Conservation (phyloP, 2,797 vertebrate genomes). For the Leptodactylus fallax region DNA sequence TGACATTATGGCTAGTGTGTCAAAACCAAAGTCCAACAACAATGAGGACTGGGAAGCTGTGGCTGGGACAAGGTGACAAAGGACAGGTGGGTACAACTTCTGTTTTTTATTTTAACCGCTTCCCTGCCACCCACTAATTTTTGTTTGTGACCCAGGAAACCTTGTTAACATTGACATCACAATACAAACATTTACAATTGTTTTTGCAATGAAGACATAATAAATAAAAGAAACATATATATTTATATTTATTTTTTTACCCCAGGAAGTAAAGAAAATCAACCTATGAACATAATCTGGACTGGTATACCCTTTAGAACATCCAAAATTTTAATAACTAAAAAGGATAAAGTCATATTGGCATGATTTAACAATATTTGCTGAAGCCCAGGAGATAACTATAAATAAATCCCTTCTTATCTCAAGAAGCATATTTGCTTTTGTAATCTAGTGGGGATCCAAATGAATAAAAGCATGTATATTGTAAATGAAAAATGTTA, state of each 20-base stretch:
- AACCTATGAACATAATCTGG: not conserved
- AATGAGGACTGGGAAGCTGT: too few relatives aligned
- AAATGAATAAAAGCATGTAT: constrained; percentile 8
- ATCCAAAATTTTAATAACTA: not conserved
- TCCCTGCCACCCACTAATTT: too few relatives aligned
- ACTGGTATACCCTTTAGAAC: not conserved
- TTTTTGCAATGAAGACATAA: too few relatives aligned
- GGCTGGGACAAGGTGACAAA: too few relatives aligned
- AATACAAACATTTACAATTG: not conserved
- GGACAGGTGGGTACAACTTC: too few relatives aligned
- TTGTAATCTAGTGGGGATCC: not conserved
- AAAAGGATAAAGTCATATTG: not conserved
- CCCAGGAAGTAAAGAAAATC: not conserved
- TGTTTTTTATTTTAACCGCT: too few relatives aligned
- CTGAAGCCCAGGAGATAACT: not conserved
- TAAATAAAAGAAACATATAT: too few relatives aligned
- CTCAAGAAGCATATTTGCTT: not conserved
- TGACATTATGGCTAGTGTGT: too few relatives aligned
- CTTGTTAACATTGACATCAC: not conserved
- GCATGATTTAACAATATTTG: not conserved
- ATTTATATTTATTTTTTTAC: not conserved
- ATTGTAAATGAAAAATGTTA: constrained; percentile 3
- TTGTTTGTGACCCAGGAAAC: too few relatives aligned
- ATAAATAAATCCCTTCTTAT: constrained; percentile 2
- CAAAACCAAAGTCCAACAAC: too few relatives aligned